phyloP scores from a whole-genome alignment of 2,888 invertebrate species.

The Drosophila monieri region DNA sequence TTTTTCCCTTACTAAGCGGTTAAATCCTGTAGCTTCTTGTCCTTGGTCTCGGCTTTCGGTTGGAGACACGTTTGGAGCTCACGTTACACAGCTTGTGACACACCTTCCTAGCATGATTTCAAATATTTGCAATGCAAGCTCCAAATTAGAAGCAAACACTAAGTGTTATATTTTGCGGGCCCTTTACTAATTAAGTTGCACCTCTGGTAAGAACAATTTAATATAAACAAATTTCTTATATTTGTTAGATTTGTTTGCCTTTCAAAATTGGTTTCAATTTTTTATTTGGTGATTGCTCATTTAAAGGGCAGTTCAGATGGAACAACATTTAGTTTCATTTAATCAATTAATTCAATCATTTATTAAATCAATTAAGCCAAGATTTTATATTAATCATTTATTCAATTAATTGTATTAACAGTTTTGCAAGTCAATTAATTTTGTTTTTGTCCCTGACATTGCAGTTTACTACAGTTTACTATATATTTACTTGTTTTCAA shows the following conservation, averaged over 20 bases:
- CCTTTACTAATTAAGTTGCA: background rate
- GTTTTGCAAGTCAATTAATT: background rate
- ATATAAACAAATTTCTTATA: background rate
- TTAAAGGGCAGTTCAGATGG: background rate
- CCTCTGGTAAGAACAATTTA: background rate
- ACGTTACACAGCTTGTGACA: background rate
- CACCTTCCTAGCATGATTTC: background rate
- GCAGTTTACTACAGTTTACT: too few species aligned
- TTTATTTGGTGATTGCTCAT: background rate
- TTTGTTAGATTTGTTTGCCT: background rate
- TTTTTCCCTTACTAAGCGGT: background rate
- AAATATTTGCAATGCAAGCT: background rate
- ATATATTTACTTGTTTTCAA: background rate
- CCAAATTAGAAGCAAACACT: conserved; percentile 11
- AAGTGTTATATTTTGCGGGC: background rate
- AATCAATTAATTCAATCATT: background rate
- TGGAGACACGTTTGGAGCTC: background rate
- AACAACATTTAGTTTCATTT: background rate
- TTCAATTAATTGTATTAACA: background rate
- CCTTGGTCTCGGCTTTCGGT: background rate
- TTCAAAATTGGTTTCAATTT: background rate
- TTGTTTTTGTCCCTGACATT: too few species aligned
- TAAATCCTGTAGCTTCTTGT: background rate
- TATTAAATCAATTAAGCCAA: background rate
- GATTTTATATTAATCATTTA: background rate